phyloP scores from a whole-genome alignment of 2,797 vertebrate genomes.

The Chaetodon trifasciatus region DNA sequence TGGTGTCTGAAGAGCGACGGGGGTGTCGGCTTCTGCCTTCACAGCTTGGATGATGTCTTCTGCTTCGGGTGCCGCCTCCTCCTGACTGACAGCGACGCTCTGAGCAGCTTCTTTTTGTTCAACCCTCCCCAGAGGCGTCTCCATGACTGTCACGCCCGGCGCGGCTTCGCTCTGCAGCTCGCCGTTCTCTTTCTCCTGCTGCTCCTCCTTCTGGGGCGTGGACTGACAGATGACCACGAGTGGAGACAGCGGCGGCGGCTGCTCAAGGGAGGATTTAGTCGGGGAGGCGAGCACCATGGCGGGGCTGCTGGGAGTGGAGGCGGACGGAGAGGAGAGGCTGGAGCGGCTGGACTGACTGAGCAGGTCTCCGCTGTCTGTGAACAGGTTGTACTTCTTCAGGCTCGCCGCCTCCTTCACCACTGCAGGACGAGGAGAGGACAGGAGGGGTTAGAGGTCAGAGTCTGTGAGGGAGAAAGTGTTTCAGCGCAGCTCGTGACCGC shows the following conservation, averaged over 20 bases:
- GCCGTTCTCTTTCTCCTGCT: not conserved
- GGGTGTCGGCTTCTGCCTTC: not conserved
- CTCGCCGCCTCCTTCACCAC: conserved; percentile 92
- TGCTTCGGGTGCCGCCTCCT: not conserved
- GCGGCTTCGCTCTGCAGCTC: not conserved
- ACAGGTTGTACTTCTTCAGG: conserved; percentile 92
- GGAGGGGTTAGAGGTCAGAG: not conserved
- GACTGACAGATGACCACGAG: conserved; percentile 44
- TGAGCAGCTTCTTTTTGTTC: not conserved
- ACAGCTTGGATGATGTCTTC: conserved; percentile 2
- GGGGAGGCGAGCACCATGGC: conserved; percentile 20
- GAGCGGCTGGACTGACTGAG: conserved; percentile 89
- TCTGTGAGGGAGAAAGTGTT: not conserved
- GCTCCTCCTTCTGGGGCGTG: not conserved
- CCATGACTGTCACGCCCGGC: accelerated
- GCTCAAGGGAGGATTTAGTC: not conserved
- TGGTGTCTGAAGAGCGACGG: not conserved
- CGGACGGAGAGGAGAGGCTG: conserved; percentile 81
- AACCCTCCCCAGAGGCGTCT: conserved; percentile 10
- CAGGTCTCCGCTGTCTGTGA: conserved; percentile 87
- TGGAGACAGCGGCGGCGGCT: conserved; percentile 48
- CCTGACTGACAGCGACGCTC: not conserved
- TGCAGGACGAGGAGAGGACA: conserved; percentile 58
- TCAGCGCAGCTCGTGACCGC: not conserved
- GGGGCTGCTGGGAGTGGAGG: conserved; percentile 86